A percentile compares a stretch with the other conserved stretches of the same genome.
These are phyloP conservation scores for Amblyornis subalaris DNA, from an alignment of 2,113 vertebrate genomes.

Conservation along the genomic window DNA sequence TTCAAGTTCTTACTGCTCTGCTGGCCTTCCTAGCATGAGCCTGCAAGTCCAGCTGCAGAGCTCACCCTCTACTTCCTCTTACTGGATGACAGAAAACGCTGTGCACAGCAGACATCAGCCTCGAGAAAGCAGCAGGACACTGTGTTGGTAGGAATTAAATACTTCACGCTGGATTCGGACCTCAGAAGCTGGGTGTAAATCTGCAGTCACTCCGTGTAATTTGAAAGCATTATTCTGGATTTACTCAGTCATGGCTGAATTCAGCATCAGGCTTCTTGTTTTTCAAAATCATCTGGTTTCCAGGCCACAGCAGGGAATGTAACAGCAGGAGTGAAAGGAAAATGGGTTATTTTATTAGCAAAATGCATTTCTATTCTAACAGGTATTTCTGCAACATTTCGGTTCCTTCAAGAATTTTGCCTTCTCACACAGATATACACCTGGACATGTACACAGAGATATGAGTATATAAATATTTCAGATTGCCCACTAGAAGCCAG, in stretches of 20 bases:
- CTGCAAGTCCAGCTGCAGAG: conserved; percentile 21
- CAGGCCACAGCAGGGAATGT: not conserved
- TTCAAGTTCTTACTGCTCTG: not conserved
- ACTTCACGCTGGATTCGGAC: not conserved
- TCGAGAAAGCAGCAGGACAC: conserved; percentile 14
- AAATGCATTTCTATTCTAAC: not conserved
- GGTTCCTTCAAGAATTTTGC: not conserved
- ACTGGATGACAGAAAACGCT: not conserved
- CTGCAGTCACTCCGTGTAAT: not conserved
- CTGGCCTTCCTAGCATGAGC: not conserved
- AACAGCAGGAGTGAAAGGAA: not conserved
- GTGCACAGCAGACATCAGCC: not conserved
- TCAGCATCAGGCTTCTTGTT: not conserved
- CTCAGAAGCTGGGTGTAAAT: not conserved
- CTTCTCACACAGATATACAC: not conserved
- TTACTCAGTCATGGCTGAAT: not conserved
- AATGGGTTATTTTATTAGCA: conserved; percentile 30
- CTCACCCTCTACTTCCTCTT: not conserved
- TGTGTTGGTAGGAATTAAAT: not conserved
- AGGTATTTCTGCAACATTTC: not conserved
- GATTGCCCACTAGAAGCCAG: not conserved
- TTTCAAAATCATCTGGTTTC: conserved; percentile 9
- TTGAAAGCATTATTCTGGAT: not conserved
- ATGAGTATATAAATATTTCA: not conserved
- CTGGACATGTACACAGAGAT: not conserved